Evolutionary conservation across 2,888 invertebrate species (phyloP), one percentile per base, ranked within the genome.

Genomic region (Urechis unicinctus): DNA sequence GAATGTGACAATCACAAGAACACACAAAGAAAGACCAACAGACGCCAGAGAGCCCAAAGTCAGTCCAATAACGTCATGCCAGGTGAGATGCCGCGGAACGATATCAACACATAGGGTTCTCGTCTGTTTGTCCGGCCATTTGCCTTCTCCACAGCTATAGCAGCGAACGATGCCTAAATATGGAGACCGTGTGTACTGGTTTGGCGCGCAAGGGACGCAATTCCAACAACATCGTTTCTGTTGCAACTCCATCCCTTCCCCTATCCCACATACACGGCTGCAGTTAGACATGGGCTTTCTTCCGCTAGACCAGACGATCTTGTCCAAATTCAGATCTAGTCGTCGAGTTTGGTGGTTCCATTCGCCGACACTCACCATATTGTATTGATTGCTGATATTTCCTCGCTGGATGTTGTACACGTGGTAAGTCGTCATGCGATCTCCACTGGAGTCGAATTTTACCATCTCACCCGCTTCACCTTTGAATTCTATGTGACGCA

Each of bases 181-280:
- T 3, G 24, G 22, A 9, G 56, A n/a, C 9, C 17, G n/a, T 24
- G 42, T 50, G 9, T 46, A 47, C 51, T 66, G 66, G 44, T 66
- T 62, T 28, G 56, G 57, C 1, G 57, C 54, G 55, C 68, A 68
- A 21, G 43, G 13, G n/a, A 54, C 52, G 51, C 68, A 68, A 24
- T 53, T 53, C 66, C 64, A 66, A 58, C 68, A 68, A 50, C 68
- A 67, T 24, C 43, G 43, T 1, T 53, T 57, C 46, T 63, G 61
- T 6, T 48, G 52, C 26, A 47, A 47, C 3, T 61, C 56, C 1
- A 55, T 53, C 45, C 57, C 57, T 36, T 62, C 55, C 0, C 65
- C 63, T n/a, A 41, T 9, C 17, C 29, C 41, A 50, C 67, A 67
- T 22, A 50, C 41, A 26, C 48, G 48, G 31, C 63, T 61, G 55